These are phyloP conservation scores for Nebria ingens DNA, from an alignment of 1,140 invertebrate genomes.

Conservation along the genomic window DNA sequence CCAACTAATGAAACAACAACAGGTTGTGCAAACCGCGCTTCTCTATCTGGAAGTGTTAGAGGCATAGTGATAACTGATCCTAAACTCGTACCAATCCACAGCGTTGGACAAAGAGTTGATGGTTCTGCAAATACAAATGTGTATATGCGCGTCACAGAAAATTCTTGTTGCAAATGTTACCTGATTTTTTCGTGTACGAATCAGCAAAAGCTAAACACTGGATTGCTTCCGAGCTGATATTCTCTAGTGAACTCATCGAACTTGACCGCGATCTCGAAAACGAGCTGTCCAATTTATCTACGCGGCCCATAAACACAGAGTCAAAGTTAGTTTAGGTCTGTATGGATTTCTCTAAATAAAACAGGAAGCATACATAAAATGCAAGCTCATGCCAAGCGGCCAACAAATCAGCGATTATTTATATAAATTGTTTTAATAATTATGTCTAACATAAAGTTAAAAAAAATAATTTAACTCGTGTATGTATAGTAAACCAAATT, in stretches of 20 bases:
- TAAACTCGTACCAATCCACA: conserved; percentile 93
- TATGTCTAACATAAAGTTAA: no score
- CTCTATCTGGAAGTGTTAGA: conserved; percentile 71
- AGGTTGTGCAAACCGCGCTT: conserved; percentile 75
- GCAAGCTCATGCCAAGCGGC: background rate
- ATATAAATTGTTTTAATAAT: no score
- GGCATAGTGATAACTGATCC: conserved; percentile 89
- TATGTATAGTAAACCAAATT: no score
- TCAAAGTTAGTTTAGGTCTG: conserved; percentile 8
- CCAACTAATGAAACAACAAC: conserved; percentile 85
- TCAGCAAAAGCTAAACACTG: conserved; percentile 93
- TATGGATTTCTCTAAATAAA: conserved; percentile 10
- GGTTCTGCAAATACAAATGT: conserved; percentile 48
- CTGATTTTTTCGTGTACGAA: conserved; percentile 88
- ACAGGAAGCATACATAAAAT: conserved; percentile 1
- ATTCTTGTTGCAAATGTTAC: conserved; percentile 40
- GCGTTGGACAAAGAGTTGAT: conserved; percentile 60
- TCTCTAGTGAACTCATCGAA: conserved; percentile 94
- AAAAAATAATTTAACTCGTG: no score
- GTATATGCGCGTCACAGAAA: conserved; percentile 10
- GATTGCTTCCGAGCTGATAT: conserved; percentile 90
- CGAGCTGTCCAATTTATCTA: conserved; percentile 93
- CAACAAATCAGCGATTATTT: background rate
- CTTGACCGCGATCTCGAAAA: conserved; percentile 93
- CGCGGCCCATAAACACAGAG: conserved; percentile 51